Evolutionary conservation across 2,888 invertebrate species (phyloP).

Genomic region (Acleris sparsana): DNA sequence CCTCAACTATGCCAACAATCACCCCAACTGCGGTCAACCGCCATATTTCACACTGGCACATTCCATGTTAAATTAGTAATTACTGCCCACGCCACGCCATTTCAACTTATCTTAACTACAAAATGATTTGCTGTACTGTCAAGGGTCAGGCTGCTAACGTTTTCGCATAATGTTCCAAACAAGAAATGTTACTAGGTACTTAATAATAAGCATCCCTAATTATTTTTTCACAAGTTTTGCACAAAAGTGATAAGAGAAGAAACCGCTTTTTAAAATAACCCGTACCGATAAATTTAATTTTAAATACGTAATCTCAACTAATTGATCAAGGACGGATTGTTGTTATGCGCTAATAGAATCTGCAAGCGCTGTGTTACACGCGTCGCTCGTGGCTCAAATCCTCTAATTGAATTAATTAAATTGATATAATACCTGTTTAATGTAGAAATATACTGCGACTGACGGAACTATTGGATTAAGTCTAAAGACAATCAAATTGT

Average conservation of each 20-base stretch:
- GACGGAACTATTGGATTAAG: background rate
- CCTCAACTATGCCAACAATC: constrained; percentile 49
- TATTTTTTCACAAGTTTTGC: no score
- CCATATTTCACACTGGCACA: constrained; percentile 37
- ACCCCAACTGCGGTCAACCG: constrained; percentile 57
- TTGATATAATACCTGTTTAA: background rate
- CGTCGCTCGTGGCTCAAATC: constrained; percentile 19
- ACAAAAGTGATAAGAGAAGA: no score
- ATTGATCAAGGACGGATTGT: constrained; percentile 32
- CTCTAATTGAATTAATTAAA: constrained; percentile 18
- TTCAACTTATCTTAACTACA: constrained; percentile 30
- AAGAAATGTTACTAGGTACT: background rate
- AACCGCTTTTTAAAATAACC: no score
- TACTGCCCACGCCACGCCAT: constrained; percentile 18
- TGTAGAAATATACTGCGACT: background rate
- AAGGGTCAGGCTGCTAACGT: constrained; percentile 1
- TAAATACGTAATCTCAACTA: constrained; percentile 15
- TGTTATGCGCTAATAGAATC: constrained; percentile 30
- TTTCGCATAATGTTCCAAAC: constrained; percentile 8
- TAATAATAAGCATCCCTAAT: no score
- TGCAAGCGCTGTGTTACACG: constrained; percentile 6
- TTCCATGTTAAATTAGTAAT: constrained; percentile 35
- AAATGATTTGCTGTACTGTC: constrained; percentile 24
- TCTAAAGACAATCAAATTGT: background rate
- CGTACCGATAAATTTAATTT: background rate